Base-by-base conservation (phyloP, 2,888 invertebrate genomes). In the Unio delphinus region DNA sequence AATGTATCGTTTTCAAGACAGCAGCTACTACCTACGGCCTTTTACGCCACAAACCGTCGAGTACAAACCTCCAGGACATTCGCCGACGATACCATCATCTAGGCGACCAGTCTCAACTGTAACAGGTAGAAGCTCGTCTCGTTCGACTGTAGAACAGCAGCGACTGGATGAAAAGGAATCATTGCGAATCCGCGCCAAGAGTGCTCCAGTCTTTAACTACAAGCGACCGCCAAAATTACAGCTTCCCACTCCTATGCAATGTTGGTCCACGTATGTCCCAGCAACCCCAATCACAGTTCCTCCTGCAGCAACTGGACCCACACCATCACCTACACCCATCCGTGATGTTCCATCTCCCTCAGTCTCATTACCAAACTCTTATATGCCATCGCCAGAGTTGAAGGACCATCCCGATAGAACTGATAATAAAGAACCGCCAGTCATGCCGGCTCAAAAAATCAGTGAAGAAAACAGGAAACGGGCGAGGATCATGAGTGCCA, bases 171-270 rank as follows among this genome's bases (percentile, higher is more conserved):
- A 23, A 26, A 20, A 23, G 28, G 61, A 20, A 64, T 59, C n/a
- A 30, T 58, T 81, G 11, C 73, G 70, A 58, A 69, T 74, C 11
- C 67, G 81, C 34, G 74, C 80, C 11, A 79, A 75, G 69, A 82
- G 81, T 61, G 83, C 81, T 7, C 83, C 83, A 1, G 76, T 84
- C 28, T 80, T 76, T 60, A 83, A 81, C 34, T 83, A 81, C 64
- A 80, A 74, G 64, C 80, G 78, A 11, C 79, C 81, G 15, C 80
- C 83, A 34, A 79, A 72, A 62, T 67, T 84, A 34, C 70, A 78
- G 61, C 69, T 85, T 55, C 84, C 84, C 8, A 85, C 83, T 17
- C 85, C 85, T 8, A 73, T 70, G 34, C 80, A 85, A 73, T 83
- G 81, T 64, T 85, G 85, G 85, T 78, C 81, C 62, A 78, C 76